Evolutionary conservation across 2,888 invertebrate genomes (phyloP), one percentile per base, ranked within the genome.

Genomic region (Coleophora flavipennella): DNA sequence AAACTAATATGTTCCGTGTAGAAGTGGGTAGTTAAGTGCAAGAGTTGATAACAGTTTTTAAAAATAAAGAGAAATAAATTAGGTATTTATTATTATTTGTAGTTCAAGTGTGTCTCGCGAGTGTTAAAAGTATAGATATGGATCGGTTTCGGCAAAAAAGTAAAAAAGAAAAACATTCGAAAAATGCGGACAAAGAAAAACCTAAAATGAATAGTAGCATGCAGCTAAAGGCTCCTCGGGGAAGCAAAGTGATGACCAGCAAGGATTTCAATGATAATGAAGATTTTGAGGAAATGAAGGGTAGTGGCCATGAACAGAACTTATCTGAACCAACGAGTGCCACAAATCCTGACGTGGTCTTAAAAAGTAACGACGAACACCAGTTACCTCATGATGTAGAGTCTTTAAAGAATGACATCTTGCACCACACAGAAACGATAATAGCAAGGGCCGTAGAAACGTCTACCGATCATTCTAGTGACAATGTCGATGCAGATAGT

Each of bases 181-280:
- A 72, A 50, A 50, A 64, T 50, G 61, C 56, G 1, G 65, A 66
- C 33, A 73, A 63, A 46, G 73, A 71, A 12, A 72, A 67, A 48
- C 45, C 62, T 13, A 49, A 80, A 64, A 80, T 80, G 71, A 81
- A 75, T 35, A 80, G 73, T 36, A 79, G 78, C 48, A 75, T 77
- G 74, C 61, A 77, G 28, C 52, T 79, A 20, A 78, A 78, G 46
- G 75, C 73, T 1, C 79, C 78, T 2, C 60, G 62, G 9, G 75
- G 74, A 1, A 77, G 74, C 42, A 77, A 71, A 59, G 68, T 77
- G 12, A 73, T 80, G 71, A 63, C 67, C 39, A 74, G 61, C 43
- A 73, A 69, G 50, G 76, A 79, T 44, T 72, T 76, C 38, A 70
- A 64, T 43, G 71, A 71, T 2, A 62, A 59, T 20, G 75, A 74